phyloP scores from a whole-genome alignment of 2,113 vertebrate genomes.

The Sterna hirundo region DNA sequence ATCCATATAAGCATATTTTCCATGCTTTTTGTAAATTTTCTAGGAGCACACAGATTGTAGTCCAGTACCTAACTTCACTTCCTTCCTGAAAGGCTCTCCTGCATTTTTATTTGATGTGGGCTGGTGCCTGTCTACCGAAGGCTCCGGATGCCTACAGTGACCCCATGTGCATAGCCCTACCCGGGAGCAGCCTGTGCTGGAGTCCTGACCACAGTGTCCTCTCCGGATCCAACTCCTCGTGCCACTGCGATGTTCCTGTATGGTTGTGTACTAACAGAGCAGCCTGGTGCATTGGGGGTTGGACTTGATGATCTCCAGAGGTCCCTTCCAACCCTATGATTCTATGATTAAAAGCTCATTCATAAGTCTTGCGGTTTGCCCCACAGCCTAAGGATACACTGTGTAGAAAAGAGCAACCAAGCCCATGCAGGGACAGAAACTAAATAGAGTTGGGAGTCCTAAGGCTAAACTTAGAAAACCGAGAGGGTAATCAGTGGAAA shows the following conservation, averaged over 20 bases:
- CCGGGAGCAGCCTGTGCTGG: neutral
- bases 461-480: neutral
- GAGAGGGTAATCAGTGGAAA: neutral
- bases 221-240: neutral
- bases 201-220: neutral
- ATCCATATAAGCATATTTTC: neutral
- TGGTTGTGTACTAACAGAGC: neutral
- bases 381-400: neutral
- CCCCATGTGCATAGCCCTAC: neutral
- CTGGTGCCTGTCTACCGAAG: neutral
- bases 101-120: neutral
- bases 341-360: neutral
- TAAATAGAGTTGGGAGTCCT: neutral
- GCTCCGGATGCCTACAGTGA: neutral
- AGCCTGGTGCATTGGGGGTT: neutral
- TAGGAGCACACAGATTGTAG: neutral
- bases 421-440: neutral
- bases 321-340: too few relatives aligned
- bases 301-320: too few relatives aligned
- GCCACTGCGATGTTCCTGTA: neutral
- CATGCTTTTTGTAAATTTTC: neutral
- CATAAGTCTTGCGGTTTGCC: neutral
- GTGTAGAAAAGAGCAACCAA: neutral
- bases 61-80: neutral
- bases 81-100: neutral